A percentile compares a stretch with the other conserved stretches of the same genome.
Conservation (phyloP, 1,140 invertebrate species). For the Aleiodes sp. region DNA sequence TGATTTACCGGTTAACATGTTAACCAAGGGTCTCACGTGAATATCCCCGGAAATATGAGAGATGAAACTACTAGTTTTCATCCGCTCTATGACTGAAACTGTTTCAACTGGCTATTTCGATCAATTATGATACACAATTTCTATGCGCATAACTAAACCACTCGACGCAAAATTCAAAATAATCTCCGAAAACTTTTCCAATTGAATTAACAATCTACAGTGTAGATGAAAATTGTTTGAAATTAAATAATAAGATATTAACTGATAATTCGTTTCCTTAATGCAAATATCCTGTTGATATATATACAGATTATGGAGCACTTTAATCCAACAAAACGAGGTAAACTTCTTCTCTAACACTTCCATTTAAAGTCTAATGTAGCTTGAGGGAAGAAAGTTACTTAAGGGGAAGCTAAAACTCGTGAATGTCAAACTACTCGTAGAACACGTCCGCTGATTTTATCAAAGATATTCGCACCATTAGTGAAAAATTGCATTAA, state of each 20-base stretch:
- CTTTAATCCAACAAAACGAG: neutral
- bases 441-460: neutral
- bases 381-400: neutral
- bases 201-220: no score
- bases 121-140: neutral
- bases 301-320: no score
- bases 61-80: neutral
- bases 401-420: neutral
- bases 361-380: slow-evolving; percentile 22
- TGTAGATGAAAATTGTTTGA: no score
- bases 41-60: neutral
- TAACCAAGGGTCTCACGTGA: neutral
- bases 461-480: slow-evolving; percentile 16
- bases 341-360: neutral
- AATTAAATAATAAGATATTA: no score
- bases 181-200: no score
- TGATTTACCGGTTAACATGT: neutral
- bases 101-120: neutral
- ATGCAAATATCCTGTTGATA: no score
- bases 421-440: slow-evolving; percentile 6
- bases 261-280: no score
- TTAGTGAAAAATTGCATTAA: slow-evolving; percentile 12
- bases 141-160: neutral
- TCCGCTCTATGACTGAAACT: neutral
- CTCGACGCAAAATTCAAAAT: neutral